Evolutionary conservation across 2,888 invertebrate species (phyloP).

Genomic region (Heliconius ismenius): DNA sequence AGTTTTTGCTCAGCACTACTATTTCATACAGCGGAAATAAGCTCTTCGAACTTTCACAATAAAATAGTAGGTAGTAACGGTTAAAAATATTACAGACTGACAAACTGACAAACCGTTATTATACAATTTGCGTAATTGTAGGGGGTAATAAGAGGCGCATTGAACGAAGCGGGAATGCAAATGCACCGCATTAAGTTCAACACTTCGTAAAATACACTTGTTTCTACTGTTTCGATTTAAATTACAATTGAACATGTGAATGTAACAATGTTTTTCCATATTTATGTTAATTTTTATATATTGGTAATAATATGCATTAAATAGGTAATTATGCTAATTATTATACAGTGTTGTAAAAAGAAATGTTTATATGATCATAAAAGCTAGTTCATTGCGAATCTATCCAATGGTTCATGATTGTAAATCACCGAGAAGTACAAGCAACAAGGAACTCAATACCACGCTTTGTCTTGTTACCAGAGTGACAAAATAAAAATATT

Average conservation of each 20-base stretch:
- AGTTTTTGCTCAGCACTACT: neutral
- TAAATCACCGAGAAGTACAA: too few relatives aligned
- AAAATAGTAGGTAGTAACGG: slow-evolving; percentile 27
- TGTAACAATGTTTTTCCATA: slow-evolving; percentile 13
- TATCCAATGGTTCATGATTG: too few relatives aligned
- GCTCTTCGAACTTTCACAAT: slow-evolving; percentile 25
- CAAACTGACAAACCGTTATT: slow-evolving; percentile 63
- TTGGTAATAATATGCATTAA: too few relatives aligned
- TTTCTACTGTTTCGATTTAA: slow-evolving; percentile 18
- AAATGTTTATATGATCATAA: too few relatives aligned
- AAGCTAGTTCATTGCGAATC: too few relatives aligned
- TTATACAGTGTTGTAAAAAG: neutral
- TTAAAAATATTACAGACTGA: slow-evolving; percentile 49
- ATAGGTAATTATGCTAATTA: too few relatives aligned
- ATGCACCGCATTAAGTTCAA: slow-evolving; percentile 36
- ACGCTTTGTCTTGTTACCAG: too few relatives aligned
- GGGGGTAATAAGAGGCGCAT: slow-evolving; percentile 57
- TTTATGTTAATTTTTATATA: neutral
- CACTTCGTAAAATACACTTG: slow-evolving; percentile 37
- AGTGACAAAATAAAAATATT: too few relatives aligned
- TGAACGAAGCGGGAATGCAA: slow-evolving; percentile 58
- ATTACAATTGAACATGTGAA: slow-evolving; percentile 9
- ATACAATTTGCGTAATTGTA: slow-evolving; percentile 70
- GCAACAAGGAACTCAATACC: too few relatives aligned
- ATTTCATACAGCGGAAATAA: slow-evolving; percentile 19